phyloP scores from a whole-genome alignment of 2,113 vertebrate species.

The Varanus komodoensis region DNA sequence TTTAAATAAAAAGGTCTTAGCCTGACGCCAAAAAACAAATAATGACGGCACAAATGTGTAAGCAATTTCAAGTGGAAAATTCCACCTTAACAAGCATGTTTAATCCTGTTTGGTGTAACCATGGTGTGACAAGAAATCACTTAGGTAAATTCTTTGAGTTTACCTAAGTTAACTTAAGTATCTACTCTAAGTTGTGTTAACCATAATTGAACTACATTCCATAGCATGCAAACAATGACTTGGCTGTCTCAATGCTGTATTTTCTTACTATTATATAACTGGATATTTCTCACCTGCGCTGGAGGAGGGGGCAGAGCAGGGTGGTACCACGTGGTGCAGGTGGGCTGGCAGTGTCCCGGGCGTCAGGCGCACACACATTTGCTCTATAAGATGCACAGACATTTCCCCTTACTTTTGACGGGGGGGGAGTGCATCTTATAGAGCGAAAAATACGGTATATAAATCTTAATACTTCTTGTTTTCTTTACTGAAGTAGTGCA shows the following conservation, averaged over 20 bases:
- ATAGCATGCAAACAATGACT: constrained; percentile 45
- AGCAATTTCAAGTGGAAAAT: neutral
- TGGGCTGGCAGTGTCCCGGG: no score
- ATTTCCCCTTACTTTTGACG: no score
- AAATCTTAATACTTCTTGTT: neutral
- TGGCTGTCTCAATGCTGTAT: neutral
- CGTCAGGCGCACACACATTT: no score
- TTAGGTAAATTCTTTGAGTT: neutral
- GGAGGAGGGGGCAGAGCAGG: no score
- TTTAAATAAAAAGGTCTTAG: no score
- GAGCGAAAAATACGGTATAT: no score
- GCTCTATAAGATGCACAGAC: no score
- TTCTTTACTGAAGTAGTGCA: neutral
- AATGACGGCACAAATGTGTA: no score
- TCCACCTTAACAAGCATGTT: neutral
- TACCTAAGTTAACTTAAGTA: neutral
- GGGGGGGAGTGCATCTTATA: no score
- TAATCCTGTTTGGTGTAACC: neutral
- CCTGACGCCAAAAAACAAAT: no score
- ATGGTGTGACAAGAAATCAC: neutral
- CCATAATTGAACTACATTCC: neutral
- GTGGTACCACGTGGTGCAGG: no score
- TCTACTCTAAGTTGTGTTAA: neutral
- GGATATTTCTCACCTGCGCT: no score
- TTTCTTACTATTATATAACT: constrained; percentile 38